Base-by-base conservation (phyloP, 2,797 vertebrate species). In the Holocentrus rufus region DNA sequence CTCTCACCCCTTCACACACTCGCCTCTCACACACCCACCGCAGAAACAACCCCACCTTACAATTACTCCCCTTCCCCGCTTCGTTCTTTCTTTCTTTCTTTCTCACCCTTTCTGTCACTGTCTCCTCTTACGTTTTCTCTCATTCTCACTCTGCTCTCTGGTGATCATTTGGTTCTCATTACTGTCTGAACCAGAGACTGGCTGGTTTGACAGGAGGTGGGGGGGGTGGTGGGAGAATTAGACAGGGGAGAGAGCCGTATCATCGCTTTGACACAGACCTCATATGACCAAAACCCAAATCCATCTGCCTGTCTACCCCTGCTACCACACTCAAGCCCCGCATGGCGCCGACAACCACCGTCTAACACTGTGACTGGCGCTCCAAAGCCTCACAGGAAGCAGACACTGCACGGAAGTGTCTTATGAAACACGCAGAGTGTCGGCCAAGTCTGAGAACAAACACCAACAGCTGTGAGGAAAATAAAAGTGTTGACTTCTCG, bases 161-260 rank as follows among this genome's bases (percentile, higher is more conserved):
- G 91, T 90, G 85, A 91, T 92, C 95, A 95, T 95, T 95, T 93
- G 95, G 93, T 95, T 96, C 93, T 95, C 92, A 95, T 96, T 96
- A 96, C 92, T 88, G 92, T 92, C 91, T 87, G 81, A 93, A 90
- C 89, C 92, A 79, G 81, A 94, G 91, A 91, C 82, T 92, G 93
- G 92, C 92, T 91, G 93, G 92, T 91, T 94, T 91, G 22, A 80
- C 76, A 69, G 79, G 77, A 69, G 79, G 77, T 82, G 79, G 74
- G 13, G 14, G 2, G 42, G n/a, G 17, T n/a, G 13, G 54, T 81
- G 80, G 72, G 58, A 20, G 5, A 0, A 73, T 77, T 39, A 58
- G 92, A 93, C 92, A 93, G 89, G 67, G 92, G 69, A 80, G 85
- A 86, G 84, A 78, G 70, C 73, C 61, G 13, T 85, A 78, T 94